A percentile compares a stretch with the other conserved stretches of the same genome.
phyloP scores from a whole-genome alignment of 2,797 vertebrate genomes.

The Trachurus trachurus region DNA sequence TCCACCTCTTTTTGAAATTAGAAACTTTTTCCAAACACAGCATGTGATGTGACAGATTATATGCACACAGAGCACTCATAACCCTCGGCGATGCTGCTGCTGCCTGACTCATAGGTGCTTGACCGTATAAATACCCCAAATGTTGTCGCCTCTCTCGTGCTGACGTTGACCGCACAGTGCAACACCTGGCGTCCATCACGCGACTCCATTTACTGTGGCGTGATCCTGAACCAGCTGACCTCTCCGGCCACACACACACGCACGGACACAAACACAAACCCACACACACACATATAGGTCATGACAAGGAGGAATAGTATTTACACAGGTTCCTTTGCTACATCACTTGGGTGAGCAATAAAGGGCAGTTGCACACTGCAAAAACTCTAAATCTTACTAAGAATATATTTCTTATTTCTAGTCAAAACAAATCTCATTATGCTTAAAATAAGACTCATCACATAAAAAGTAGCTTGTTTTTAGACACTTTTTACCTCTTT shows the following conservation, averaged over 20 bases:
- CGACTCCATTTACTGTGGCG: conserved; percentile 46
- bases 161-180: background rate
- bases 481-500: too few species aligned
- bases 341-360: conserved; percentile 39
- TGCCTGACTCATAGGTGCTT: background rate
- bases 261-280: conserved; percentile 32
- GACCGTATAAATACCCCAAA: background rate
- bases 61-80: background rate
- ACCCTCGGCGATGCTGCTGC: background rate
- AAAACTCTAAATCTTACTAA: too few species aligned
- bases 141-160: conserved; percentile 18
- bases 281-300: conserved; percentile 23
- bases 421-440: too few species aligned
- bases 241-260: conserved; percentile 17
- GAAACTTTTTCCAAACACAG: too few species aligned
- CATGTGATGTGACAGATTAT: background rate
- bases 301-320: conserved; percentile 53
- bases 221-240: conserved; percentile 64
- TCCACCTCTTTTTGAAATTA: too few species aligned
- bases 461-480: too few species aligned
- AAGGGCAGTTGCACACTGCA: conserved; percentile 45
- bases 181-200: conserved; percentile 56
- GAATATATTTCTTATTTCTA: too few species aligned
- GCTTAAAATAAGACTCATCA: too few species aligned
- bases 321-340: conserved; percentile 53